Evolutionary conservation across 2,888 invertebrate genomes (phyloP), one percentile per base, ranked within the genome.

Genomic region (Ectemnius lituratus): DNA sequence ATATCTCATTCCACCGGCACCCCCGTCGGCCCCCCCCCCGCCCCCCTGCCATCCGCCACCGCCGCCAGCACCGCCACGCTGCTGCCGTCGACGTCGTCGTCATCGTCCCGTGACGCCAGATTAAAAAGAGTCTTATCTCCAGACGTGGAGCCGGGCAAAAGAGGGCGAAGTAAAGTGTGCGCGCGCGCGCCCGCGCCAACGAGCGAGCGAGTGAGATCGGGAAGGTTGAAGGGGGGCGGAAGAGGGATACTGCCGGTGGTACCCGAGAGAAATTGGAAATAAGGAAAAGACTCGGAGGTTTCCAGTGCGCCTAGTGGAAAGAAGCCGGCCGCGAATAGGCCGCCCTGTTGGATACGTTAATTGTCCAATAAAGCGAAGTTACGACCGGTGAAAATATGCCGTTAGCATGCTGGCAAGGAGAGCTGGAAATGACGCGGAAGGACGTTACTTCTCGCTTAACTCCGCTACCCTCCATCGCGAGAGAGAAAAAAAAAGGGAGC

Each of bases 321-420:
- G 66, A 75, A 68, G 72, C 47, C 69, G 73, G 69, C 75, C 75
- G 70, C 64, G 70, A 60, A 46, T 77, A 75, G 70, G 76, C 73
- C 70, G 72, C 77, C 75, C 78, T 75, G 82, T 37, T 85, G 75
- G 78, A 87, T 88, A 87, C 87, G 88, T 90, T 90, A 90, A 90
- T 90, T 90, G 90, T 86, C 86, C 88, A 89, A 90, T 90, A 90
- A 90, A 90, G 84, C 79, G 83, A 86, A 90, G 87, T 90, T 90
- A 90, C 84, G 87, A 79, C 73, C 78, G 79, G 82, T 81, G 79
- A 86, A 86, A 87, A 87, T 85, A 84, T 84, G 84, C 82, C 85
- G 82, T 86, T 86, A 86, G 84, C 81, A 80, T 73, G 73, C 75
- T 67, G 77, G 78, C 81, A 84, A 86, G 82, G 84, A 86, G 85